These are phyloP conservation scores for Agonopterix heracliana DNA, from an alignment of 2,888 invertebrate species.

Conservation along the genomic window DNA sequence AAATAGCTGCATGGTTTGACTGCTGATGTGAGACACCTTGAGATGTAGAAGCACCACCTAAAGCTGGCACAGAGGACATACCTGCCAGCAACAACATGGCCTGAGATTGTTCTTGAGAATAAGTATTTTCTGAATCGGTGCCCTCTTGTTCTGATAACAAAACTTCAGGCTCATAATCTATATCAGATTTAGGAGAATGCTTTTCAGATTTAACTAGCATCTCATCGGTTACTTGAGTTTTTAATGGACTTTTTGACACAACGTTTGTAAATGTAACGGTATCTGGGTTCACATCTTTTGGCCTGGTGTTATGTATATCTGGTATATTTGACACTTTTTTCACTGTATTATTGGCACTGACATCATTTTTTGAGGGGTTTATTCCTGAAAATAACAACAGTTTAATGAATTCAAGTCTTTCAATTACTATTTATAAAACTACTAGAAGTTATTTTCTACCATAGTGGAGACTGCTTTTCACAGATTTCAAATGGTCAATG, in stretches of 20 bases:
- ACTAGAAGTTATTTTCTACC: too few species aligned
- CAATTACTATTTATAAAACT: too few species aligned
- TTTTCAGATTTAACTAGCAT: constrained; percentile 58
- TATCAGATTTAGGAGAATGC: constrained; percentile 63
- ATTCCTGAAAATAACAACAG: constrained; percentile 44
- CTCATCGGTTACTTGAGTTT: constrained; percentile 43
- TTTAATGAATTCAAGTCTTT: too few species aligned
- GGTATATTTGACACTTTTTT: constrained; percentile 52
- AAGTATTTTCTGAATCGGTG: constrained; percentile 49
- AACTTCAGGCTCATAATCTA: constrained; percentile 68
- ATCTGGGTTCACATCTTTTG: constrained; percentile 52
- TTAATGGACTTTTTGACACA: constrained; percentile 52
- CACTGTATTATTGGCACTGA: constrained; percentile 41
- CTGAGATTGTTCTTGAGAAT: constrained; percentile 57
- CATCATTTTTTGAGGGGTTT: constrained; percentile 65
- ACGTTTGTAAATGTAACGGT: constrained; percentile 37
- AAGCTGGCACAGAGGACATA: constrained; percentile 50
- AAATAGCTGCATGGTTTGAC: constrained; percentile 71
- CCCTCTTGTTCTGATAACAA: constrained; percentile 63
- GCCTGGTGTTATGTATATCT: constrained; percentile 40
- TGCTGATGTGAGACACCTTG: constrained; percentile 57
- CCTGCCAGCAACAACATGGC: constrained; percentile 55
- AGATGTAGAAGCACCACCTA: constrained; percentile 62
- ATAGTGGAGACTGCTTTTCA: too few species aligned
- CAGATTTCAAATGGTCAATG: too few species aligned